Evolutionary conservation across 23 tunicate genomes (phyloP).

Genomic region (Trididemnum miniatum): DNA sequence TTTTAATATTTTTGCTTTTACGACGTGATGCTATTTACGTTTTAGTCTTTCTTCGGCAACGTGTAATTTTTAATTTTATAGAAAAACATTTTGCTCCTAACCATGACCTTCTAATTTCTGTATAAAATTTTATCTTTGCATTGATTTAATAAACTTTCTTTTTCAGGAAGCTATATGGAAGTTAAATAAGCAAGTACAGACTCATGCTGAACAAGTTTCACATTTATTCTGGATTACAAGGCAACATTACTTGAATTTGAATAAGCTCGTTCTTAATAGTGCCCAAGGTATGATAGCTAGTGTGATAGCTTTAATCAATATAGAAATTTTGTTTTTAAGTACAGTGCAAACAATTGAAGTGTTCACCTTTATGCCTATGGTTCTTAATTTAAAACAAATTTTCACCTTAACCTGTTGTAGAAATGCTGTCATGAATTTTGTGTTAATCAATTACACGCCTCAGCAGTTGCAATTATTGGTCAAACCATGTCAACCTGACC

Average conservation of each 20-base stretch:
- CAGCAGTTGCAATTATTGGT: no score
- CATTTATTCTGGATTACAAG: conserved; percentile 88
- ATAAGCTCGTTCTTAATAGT: conserved; percentile 63
- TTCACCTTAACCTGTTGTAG: no score
- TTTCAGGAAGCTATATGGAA: conserved; percentile 76
- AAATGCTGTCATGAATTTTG: no score
- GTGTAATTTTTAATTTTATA: no score
- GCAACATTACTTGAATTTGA: conserved; percentile 84
- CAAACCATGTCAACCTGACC: no score
- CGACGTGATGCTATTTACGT: neutral
- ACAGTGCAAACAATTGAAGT: no score
- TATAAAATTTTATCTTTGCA: neutral
- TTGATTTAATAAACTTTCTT: neutral
- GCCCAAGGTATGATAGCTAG: conserved; percentile 57
- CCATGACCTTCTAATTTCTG: neutral
- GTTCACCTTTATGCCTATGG: no score
- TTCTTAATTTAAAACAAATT: no score
- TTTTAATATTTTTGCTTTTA: neutral
- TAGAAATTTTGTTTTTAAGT: no score
- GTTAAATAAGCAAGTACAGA: conserved; percentile 67
- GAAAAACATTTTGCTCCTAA: neutral
- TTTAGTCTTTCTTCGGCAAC: no score
- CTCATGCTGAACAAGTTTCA: conserved; percentile 61
- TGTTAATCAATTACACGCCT: no score
- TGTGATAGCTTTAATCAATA: no score